Evolutionary conservation across 23 tunicate genomes (phyloP).

Genomic region (Trididemnum nubilum): DNA sequence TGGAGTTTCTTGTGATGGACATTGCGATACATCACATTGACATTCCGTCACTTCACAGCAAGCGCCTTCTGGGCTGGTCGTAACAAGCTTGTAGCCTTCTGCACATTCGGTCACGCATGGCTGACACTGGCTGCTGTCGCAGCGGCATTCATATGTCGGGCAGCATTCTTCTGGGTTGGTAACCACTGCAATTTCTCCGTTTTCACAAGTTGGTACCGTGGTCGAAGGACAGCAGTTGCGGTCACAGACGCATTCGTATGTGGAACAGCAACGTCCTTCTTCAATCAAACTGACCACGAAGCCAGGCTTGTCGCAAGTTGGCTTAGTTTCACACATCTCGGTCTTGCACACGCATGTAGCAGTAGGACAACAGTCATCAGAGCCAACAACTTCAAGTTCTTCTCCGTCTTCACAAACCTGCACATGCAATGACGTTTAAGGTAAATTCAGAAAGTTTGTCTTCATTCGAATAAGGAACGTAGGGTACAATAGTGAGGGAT

Average conservation of each 20-base stretch:
- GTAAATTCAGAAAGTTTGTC: not conserved
- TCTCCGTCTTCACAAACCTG: slow-evolving; percentile 96
- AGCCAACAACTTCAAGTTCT: slow-evolving; percentile 81
- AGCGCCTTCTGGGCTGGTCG: slow-evolving; percentile 50
- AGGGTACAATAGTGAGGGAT: no score
- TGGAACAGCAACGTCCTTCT: slow-evolving; percentile 77
- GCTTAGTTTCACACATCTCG: slow-evolving; percentile 58
- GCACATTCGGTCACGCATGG: slow-evolving; percentile 72
- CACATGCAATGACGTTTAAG: not conserved
- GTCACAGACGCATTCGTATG: slow-evolving; percentile 87
- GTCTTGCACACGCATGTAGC: slow-evolving; percentile 92
- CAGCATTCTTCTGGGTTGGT: slow-evolving; percentile 83
- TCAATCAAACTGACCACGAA: slow-evolving; percentile 45
- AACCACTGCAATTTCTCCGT: slow-evolving; percentile 74
- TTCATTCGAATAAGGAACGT: no score
- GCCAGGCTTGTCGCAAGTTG: slow-evolving; percentile 57
- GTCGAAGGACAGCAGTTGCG: slow-evolving; percentile 52
- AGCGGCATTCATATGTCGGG: slow-evolving; percentile 82
- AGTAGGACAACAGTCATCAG: slow-evolving; percentile 87
- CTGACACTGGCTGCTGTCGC: slow-evolving; percentile 73
- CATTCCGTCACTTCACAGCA: slow-evolving; percentile 91
- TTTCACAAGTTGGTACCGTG: slow-evolving; percentile 62
- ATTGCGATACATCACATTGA: slow-evolving; percentile 75
- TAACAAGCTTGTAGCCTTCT: slow-evolving; percentile 55
- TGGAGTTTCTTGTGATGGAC: slow-evolving; percentile 68